Evolutionary conservation across 2,888 invertebrate species (phyloP), one percentile per base, ranked within the genome.

Genomic region (Thecocarcelia acutangulata): DNA sequence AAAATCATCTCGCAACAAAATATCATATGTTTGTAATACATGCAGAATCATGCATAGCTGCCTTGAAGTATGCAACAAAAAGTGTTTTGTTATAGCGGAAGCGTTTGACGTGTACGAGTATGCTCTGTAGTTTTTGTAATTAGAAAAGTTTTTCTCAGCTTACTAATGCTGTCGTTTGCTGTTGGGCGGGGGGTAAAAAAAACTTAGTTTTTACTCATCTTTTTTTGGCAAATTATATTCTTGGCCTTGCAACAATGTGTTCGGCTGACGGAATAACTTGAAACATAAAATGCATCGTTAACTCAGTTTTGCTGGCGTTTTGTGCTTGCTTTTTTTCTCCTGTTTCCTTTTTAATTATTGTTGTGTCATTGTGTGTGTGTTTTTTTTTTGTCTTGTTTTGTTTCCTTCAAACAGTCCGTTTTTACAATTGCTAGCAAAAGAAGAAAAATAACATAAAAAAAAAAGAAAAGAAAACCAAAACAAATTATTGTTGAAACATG

Each of bases 281-380:
- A 72, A 66, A 66, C 44, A 78, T 44, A 66, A 52, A 78, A 76
- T 78, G 78, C 78, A 74, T 82, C 82, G 78, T 78, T 78, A 81
- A 58, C 74, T 75, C 19, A 40, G 68, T 69, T 74, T 77, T 66
- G 48, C 21, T 69, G 40, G n/a, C 37, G 17, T 52, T 58, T 48
- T 61, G 56, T 50, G 17, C 46, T 46, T 19, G 46, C 19, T 40
- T n/a, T 61, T 46, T 69, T 66, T 58, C 24, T 78, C 12, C 56
- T 56, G 73, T 48, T 76, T 82, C 70, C 74, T 74, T 69, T 78
- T 78, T 82, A 77, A 76, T 76, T 81, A 82, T 78, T 75, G 63
- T 74, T 78, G 44, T 78, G 69, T 54, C 17, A 52, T 19, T 6
- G 15, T 68, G n/a, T n/a, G n/a, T n/a, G n/a, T 42, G 11, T 6